These are phyloP conservation scores for Argyrosomus regius DNA, from an alignment of 2,797 vertebrate species.

Conservation along the genomic window DNA sequence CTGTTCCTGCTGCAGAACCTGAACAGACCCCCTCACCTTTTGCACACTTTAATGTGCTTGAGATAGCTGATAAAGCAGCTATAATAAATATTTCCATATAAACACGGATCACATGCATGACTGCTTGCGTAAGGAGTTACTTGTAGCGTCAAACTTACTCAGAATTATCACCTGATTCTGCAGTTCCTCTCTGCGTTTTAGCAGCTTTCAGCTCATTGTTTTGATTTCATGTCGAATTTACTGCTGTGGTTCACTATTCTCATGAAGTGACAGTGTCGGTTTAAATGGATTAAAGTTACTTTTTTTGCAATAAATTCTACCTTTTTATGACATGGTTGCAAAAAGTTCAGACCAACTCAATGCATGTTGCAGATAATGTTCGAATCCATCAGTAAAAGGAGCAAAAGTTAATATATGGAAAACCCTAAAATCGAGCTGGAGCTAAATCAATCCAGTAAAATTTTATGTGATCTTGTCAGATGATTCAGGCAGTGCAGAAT, in stretches of 20 bases:
- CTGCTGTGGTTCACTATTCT: neutral
- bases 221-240: neutral
- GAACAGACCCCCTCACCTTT: neutral
- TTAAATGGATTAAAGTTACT: neutral
- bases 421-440: neutral
- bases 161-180: neutral
- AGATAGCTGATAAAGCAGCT: neutral
- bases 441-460: constrained; percentile 4
- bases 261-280: neutral
- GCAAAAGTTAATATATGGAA: neutral
- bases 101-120: neutral
- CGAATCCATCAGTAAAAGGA: neutral
- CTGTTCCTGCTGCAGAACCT: neutral
- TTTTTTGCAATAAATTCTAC: neutral
- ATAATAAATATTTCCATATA: neutral
- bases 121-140: neutral
- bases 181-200: neutral
- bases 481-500: neutral
- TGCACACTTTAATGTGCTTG: neutral
- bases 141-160: neutral
- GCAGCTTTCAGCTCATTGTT: neutral
- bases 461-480: neutral
- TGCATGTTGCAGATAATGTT: neutral
- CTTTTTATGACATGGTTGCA: neutral
- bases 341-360: neutral